phyloP scores from a whole-genome alignment of 2,113 vertebrate species.

The Pterocles burchelli region DNA sequence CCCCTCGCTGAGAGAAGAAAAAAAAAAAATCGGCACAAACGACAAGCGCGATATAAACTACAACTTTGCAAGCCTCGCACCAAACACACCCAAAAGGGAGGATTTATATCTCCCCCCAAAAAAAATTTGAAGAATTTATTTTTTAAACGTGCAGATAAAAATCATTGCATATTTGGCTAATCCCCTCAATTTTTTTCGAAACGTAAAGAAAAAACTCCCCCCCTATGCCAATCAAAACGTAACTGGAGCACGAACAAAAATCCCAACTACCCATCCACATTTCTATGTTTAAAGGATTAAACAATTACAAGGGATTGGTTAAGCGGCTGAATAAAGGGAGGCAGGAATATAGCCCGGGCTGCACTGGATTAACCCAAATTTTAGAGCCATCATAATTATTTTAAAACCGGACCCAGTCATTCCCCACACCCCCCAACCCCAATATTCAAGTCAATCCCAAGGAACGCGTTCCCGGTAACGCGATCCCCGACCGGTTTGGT shows the following conservation, averaged over 20 bases:
- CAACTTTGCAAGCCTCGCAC: conserved; percentile 61
- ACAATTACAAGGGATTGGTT: conserved; percentile 58
- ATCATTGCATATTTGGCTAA: conserved; percentile 56
- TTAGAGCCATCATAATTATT: conserved; percentile 42
- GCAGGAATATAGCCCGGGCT: conserved; percentile 41
- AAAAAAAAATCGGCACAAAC: neutral
- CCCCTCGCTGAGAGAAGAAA: neutral
- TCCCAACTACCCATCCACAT: conserved; percentile 63
- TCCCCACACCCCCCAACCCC: neutral
- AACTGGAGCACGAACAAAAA: conserved; percentile 72
- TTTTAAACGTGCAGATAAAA: conserved; percentile 31
- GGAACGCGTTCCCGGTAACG: conserved; percentile 53
- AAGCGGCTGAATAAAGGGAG: conserved; percentile 25
- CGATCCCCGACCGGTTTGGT: conserved; percentile 56
- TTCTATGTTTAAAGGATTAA: conserved; percentile 65
- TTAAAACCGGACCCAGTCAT: conserved; percentile 42
- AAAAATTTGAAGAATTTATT: neutral
- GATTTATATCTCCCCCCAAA: neutral
- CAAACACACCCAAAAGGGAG: neutral
- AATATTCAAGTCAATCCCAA: conserved; percentile 53
- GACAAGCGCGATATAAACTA: conserved; percentile 30
- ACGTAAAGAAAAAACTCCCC: conserved; percentile 50
- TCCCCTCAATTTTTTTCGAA: conserved; percentile 45
- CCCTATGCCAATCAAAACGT: conserved; percentile 71
- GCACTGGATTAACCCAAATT: conserved; percentile 47